Base-by-base conservation (phyloP, 53 echinoderm and acorn worm genomes). In the Holothuria scabra region DNA sequence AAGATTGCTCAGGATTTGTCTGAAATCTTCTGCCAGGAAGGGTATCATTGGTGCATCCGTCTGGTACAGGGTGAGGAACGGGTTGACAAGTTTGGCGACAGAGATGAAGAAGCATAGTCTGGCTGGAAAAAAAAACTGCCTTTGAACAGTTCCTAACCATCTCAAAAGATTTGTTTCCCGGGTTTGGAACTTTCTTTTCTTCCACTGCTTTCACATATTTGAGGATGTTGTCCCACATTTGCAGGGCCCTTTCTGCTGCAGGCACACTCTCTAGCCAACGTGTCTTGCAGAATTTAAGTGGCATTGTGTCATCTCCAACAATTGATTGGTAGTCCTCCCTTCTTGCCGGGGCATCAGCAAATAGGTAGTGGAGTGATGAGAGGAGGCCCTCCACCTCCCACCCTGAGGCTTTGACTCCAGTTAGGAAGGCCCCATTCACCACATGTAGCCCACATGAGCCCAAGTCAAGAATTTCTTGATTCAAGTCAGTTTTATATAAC, bases 21-120 rank as follows among this genome's bases (percentile, higher is more conserved):
- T 87, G 1, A 81, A 61, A 57, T 86, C 86, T 67, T 38, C 60
- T 37, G 72, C 81, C 24, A 89, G 28, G 75, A 88, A 89, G 31
- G 89, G 85, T 60, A 89, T 66, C 89, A 89, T 89, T 25, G 85
- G 89, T 34, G 65, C 68, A 85, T 89, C 90, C 14, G 90, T 71
- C 74, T 89, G 89, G 66, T 75, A 89, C 48, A 70, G 63, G 10
- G 69, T 70, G 31, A 89, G 85, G 82, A 65, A 86, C 14, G 84
- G 70, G 44, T 84, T 68, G 18, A 89, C 37, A 64, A 80, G 34
- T 56, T 84, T 76, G 46, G 90, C 90, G n/a, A 57, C 35, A 35
- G 3, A 4, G 3, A 86, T 72, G 67, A 86, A 90, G 74, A 80
- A 81, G 64, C 25, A 37, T 26, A 90, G 64, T 82, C 71, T 86